These are phyloP conservation scores for Apodemus agrarius DNA, from an alignment of 2,797 vertebrate species.

Conservation along the genomic window DNA sequence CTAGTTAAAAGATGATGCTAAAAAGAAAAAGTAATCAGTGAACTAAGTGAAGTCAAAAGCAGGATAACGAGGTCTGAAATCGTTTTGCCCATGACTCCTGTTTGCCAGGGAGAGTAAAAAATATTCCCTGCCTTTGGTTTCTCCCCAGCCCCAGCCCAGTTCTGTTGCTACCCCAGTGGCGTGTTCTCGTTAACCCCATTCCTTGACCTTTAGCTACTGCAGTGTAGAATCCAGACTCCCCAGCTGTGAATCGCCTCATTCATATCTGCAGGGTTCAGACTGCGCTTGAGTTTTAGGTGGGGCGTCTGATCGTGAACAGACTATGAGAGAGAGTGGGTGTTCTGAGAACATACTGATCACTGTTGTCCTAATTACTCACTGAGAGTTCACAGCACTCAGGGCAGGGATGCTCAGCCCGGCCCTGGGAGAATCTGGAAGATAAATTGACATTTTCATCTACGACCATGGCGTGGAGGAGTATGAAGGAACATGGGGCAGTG, in stretches of 20 bases:
- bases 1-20: conserved; percentile 6
- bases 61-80: background rate
- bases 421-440: conserved; percentile 2
- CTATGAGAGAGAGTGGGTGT: background rate
- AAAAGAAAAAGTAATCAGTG: background rate
- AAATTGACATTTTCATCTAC: conserved; percentile 34
- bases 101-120: background rate
- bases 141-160: background rate
- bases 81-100: background rate
- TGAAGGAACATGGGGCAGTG: conserved; percentile 24
- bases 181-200: conserved; percentile 51
- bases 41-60: background rate
- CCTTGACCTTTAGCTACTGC: conserved; percentile 71
- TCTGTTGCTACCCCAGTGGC: background rate
- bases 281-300: conserved; percentile 7
- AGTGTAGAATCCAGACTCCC: conserved; percentile 53
- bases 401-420: background rate
- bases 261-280: conserved; percentile 2
- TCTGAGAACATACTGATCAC: background rate
- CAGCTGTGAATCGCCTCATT: conserved; percentile 70
- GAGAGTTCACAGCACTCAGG: background rate
- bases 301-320: background rate
- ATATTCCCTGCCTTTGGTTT: conserved; percentile 11
- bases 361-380: background rate
- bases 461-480: background rate